Conservation (phyloP, 2,797 vertebrate genomes). For the Petrocephalus schoutedeni region DNA sequence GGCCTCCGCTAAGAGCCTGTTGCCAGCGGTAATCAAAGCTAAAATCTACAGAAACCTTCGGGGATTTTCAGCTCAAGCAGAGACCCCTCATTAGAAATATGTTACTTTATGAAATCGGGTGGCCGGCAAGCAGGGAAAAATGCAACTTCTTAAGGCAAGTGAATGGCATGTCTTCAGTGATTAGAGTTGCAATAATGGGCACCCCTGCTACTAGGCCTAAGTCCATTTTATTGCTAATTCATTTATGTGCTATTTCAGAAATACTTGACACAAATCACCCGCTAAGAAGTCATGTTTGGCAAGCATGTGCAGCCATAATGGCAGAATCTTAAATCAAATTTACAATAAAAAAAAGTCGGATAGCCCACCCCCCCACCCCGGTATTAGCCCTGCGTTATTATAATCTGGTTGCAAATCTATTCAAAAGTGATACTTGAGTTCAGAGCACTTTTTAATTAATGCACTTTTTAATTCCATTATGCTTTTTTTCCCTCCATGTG, state of each 20-base stretch:
- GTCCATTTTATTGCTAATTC: constrained; percentile 99
- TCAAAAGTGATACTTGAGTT: constrained; percentile 58
- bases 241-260: constrained; percentile 98
- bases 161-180: constrained; percentile 99
- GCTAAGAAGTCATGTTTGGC: constrained; percentile 96
- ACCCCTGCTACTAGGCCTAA: constrained; percentile 90
- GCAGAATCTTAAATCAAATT: constrained; percentile 82
- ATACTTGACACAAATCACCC: constrained; percentile 90
- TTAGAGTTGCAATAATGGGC: constrained; percentile 96
- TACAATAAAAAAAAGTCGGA: constrained; percentile 72
- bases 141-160: constrained; percentile 93
- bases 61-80: constrained; percentile 94
- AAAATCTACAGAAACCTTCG: constrained; percentile 90
- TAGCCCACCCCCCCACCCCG: constrained; percentile 53
- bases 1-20: constrained; percentile 92
- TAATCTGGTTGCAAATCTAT: constrained; percentile 56
- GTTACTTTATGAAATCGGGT: constrained; percentile 92
- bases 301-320: constrained; percentile 86
- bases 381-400: constrained; percentile 61
- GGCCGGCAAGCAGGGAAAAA: constrained; percentile 89
- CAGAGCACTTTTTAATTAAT: constrained; percentile 61
- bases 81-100: constrained; percentile 98
- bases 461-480: constrained; percentile 28
- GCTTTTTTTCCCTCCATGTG: neutral
- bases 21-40: constrained; percentile 98